These are phyloP conservation scores for Gouania willdenowi DNA, from an alignment of 2,797 vertebrate species.

Conservation along the genomic window DNA sequence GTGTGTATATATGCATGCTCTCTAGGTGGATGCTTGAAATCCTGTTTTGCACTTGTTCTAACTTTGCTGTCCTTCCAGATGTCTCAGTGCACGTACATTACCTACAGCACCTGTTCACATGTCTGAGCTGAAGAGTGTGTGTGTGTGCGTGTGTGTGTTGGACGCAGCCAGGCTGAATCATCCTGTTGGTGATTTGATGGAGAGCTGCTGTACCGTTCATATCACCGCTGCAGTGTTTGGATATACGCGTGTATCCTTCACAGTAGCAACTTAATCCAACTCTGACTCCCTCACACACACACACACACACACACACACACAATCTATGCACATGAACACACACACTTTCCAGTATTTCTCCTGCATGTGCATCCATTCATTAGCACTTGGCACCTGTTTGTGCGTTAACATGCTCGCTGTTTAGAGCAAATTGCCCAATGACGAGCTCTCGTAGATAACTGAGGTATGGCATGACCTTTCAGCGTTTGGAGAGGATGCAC, in stretches of 20 bases:
- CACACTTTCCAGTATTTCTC: too few relatives aligned
- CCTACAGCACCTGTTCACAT: too few relatives aligned
- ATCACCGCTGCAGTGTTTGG: slow-evolving; percentile 33
- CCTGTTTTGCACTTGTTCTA: too few relatives aligned
- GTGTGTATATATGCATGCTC: too few relatives aligned
- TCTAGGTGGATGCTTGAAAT: too few relatives aligned
- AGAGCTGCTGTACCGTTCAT: slow-evolving; percentile 47
- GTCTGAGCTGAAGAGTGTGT: too few relatives aligned
- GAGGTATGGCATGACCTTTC: slow-evolving; percentile 56
- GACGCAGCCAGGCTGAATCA: slow-evolving; percentile 21
- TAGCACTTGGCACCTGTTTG: slow-evolving; percentile 26
- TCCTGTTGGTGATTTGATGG: slow-evolving; percentile 48
- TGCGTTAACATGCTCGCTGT: slow-evolving; percentile 61
- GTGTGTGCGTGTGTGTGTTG: slow-evolving; percentile 9
- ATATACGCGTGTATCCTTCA: slow-evolving; percentile 42
- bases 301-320: too few relatives aligned
- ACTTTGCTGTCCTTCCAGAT: too few relatives aligned
- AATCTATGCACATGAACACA: too few relatives aligned
- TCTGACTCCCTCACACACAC: slow-evolving; percentile 2
- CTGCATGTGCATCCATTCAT: too few relatives aligned
- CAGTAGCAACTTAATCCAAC: slow-evolving; percentile 53
- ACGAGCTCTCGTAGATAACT: slow-evolving; percentile 52
- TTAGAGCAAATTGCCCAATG: slow-evolving; percentile 67
- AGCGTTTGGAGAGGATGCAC: slow-evolving; percentile 13
- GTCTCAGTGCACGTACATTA: too few relatives aligned